Percentiles rank a stretch among this genome's conserved stretches.
These are phyloP conservation scores for Struthio camelus DNA, from an alignment of 2,113 vertebrate species.

Conservation along the genomic window DNA sequence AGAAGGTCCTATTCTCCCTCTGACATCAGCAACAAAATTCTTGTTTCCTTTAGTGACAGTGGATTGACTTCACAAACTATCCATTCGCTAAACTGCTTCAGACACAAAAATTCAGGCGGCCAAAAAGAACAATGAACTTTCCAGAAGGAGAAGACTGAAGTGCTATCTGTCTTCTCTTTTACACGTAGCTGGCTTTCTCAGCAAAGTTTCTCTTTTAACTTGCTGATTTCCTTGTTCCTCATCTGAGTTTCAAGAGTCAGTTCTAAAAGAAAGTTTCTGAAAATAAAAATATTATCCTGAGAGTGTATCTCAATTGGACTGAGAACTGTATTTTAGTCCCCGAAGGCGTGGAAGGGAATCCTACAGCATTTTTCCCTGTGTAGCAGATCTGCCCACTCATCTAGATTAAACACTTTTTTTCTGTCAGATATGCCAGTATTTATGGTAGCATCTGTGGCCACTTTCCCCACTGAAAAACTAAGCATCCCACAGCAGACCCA, in stretches of 20 bases:
- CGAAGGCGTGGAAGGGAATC: neutral
- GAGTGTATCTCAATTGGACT: neutral
- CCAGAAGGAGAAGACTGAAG: neutral
- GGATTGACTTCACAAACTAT: neutral
- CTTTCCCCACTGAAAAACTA: neutral
- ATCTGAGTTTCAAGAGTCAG: neutral
- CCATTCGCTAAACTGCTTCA: neutral
- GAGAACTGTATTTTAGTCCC: neutral
- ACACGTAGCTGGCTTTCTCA: neutral
- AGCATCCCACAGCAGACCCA: neutral
- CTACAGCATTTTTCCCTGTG: neutral
- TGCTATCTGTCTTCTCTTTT: neutral
- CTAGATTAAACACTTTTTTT: neutral
- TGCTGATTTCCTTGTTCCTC: neutral
- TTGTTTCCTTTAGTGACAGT: neutral
- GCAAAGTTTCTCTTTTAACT: neutral
- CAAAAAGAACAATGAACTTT: rapidly evolving
- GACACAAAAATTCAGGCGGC: neutral
- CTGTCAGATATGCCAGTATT: neutral
- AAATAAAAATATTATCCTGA: neutral
- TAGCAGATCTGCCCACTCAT: neutral
- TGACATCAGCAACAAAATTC: neutral
- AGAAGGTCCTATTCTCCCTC: neutral
- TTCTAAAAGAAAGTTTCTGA: neutral
- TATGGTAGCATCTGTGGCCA: neutral